Percentiles rank a stretch among this genome's conserved stretches.
phyloP scores from a whole-genome alignment of 2,797 vertebrate species.

The Artibeus lituratus region DNA sequence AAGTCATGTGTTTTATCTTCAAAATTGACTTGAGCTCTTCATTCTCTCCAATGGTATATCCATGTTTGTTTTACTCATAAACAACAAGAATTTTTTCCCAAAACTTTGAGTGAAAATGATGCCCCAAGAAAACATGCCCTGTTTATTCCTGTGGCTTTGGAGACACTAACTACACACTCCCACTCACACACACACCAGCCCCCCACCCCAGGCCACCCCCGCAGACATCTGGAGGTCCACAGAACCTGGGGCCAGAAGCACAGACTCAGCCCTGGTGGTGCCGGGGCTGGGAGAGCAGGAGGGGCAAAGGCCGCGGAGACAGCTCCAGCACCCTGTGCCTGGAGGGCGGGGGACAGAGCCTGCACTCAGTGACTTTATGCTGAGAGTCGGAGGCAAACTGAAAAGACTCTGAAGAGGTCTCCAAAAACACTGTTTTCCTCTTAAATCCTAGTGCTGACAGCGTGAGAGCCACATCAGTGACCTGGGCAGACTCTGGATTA shows the following conservation, averaged over 20 bases:
- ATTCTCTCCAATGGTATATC: background rate
- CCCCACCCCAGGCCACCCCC: background rate
- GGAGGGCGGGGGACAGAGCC: background rate
- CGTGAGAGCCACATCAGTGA: fast-evolving
- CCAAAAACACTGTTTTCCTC: background rate
- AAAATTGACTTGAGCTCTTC: background rate
- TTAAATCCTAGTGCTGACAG: background rate
- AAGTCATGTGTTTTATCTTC: background rate
- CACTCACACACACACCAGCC: background rate
- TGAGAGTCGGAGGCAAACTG: background rate
- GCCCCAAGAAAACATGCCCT: background rate
- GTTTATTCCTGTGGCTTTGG: background rate
- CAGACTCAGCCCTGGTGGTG: background rate
- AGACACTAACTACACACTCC: background rate
- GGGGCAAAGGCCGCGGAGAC: background rate
- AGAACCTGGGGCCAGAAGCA: background rate
- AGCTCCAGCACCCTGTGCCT: background rate
- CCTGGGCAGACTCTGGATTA: background rate
- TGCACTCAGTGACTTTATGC: background rate
- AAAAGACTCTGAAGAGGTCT: background rate
- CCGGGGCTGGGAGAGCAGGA: background rate
- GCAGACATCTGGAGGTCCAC: background rate
- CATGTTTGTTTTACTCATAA: constrained; percentile 41
- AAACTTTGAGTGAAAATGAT: constrained; percentile 33
- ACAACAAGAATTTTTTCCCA: constrained; percentile 30